Evolutionary conservation across 2,113 vertebrate species (phyloP), one percentile per base, ranked within the genome.

Genomic region (Anhinga anhinga): DNA sequence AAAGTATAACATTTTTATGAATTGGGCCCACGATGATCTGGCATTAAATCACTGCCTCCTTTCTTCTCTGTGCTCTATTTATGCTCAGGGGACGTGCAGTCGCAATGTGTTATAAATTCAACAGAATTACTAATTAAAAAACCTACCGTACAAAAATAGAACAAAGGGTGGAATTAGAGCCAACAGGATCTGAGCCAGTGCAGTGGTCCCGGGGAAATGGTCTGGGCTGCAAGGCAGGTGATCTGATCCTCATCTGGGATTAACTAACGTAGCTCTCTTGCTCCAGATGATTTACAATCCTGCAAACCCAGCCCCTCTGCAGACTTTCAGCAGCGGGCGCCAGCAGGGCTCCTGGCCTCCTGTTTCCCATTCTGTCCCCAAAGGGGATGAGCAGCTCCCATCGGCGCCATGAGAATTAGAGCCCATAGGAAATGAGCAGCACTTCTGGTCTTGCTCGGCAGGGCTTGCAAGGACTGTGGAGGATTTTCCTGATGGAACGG

Each of bases 121-220:
- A 77, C 80, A 85, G 85, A 96, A 95, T 95, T 95, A 96, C 79
- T 96, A 97, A 96, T 96, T 95, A 94, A 97, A 97, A 97, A 95
- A 70, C 90, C 87, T 87, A 96, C 91, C 10, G 17, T 81, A 94
- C 71, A 62, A 93, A 97, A 97, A 93, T 89, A 94, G 95, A 96
- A 96, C 93, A 94, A 95, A 96, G 96, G 61, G 82, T 63, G 47
- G 92, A 97, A 97, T 90, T 92, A 89, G 74, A 95, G 96, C 90
- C 95, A 96, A 91, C 58, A 92, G 93, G 80, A 91, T 88, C 76
- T 67, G 79, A 96, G 95, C 96, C 96, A 95, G 94, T 71, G 85
- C 80, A 90, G 90, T 88, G 96, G 95, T 95, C 88, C 79, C 4
- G 7, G 77, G 88, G 74, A 97, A 96, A 93, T 2, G 71, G 79